Base-by-base conservation (phyloP, 2,113 vertebrate species). In the Merops nubicus region DNA sequence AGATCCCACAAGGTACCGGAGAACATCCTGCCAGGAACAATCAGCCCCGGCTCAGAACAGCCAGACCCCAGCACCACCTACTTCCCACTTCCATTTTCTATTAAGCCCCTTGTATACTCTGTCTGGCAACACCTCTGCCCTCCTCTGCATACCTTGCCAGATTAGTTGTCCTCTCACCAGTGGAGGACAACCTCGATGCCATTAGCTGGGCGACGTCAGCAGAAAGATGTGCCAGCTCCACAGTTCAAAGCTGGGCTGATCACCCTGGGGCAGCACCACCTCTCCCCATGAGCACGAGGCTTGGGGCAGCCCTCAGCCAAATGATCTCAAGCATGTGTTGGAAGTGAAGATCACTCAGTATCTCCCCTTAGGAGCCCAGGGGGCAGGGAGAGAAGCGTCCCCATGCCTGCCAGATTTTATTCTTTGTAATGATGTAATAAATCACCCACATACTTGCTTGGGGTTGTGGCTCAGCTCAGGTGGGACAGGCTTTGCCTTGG, bases 361-460 rank as follows among this genome's bases (percentile, higher is more conserved):
- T 86, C 93, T 93, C 81, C 17, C 42, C 64, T 47, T 2, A 2
- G 59, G 69, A 93, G 82, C 96, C 87, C 1, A 10, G 42, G 42
- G 77, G 96, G 81, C 68, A 96, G 91, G 86, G 94, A 96, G 95
- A 96, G 94, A 91, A 72, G 85, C 86, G 23, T 96, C 88, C 65
- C 63, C 42, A 31, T 31, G 59, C 79, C 72, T 97, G 94, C 94
- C 96, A 96, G 84, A 62, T 93, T 92, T 70, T 70, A 12, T 36
- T 86, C 64, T 80, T 65, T 51, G 63, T 29, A 72, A 88, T 89
- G 88, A 96, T 75, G 69, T 50, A 85, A 93, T 85, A 95, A 91
- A 91, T 93, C 78, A 88, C 50, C 53, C 72, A 88, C 77, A 64
- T 74, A 65, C 78, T 70, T 85, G 53, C 74, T 85, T 62, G 75